Evolutionary conservation across 2,888 invertebrate genomes (phyloP).

Genomic region (Ischnura elegans): DNA sequence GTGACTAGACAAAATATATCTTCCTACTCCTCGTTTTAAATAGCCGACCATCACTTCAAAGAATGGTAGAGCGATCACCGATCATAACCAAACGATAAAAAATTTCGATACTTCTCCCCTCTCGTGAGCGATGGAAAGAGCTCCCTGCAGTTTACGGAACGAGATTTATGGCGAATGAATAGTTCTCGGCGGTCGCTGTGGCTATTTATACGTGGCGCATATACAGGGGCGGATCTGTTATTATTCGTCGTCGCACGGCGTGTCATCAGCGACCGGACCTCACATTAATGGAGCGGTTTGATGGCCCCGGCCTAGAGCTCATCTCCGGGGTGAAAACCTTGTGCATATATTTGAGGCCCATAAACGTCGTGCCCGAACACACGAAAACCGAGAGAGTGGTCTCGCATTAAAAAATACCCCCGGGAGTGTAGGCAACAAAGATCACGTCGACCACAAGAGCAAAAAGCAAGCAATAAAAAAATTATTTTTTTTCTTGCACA

Average conservation of each 20-base stretch:
- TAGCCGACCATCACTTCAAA: too few relatives aligned
- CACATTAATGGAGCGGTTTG: conserved; percentile 9
- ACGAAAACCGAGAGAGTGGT: not conserved
- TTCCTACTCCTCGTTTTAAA: too few relatives aligned
- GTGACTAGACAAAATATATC: too few relatives aligned
- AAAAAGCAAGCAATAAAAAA: not conserved
- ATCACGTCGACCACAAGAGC: not conserved
- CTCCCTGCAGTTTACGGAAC: not conserved
- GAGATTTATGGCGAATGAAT: not conserved
- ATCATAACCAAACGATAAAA: not conserved
- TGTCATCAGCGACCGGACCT: conserved; percentile 6
- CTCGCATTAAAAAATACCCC: not conserved
- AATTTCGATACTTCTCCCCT: not conserved
- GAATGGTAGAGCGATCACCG: not conserved
- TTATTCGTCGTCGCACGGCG: not conserved
- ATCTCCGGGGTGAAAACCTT: not conserved
- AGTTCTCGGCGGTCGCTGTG: not conserved
- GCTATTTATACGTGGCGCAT: not conserved
- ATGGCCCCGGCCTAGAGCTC: not conserved
- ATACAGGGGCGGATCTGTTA: not conserved
- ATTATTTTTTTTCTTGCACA: too few relatives aligned
- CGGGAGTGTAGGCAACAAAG: not conserved
- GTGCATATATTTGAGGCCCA: conserved; percentile 10
- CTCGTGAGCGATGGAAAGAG: not conserved
- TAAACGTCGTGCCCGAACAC: not conserved